Percentiles rank a stretch among this genome's conserved stretches.
phyloP scores from a whole-genome alignment of 2,888 invertebrate genomes.

The Hedya salicella region DNA sequence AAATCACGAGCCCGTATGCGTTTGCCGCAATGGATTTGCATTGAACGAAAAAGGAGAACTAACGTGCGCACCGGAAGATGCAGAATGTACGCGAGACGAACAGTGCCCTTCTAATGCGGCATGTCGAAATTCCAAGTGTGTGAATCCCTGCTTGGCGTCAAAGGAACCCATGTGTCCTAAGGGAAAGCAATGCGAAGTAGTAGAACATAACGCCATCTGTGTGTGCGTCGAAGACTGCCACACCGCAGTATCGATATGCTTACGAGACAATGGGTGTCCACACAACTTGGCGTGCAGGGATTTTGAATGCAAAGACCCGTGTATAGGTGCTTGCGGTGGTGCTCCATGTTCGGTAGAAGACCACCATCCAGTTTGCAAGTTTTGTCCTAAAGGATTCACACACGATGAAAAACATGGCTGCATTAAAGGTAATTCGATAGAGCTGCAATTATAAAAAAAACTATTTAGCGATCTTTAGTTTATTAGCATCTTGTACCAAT shows the following conservation, averaged over 20 bases:
- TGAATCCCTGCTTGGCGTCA: slow-evolving; percentile 92
- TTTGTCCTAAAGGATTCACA: slow-evolving; percentile 97
- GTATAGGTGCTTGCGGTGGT: slow-evolving; percentile 93
- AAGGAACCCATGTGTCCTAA: slow-evolving; percentile 89
- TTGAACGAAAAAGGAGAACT: slow-evolving; percentile 95
- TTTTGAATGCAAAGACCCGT: slow-evolving; percentile 96
- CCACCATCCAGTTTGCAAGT: slow-evolving; percentile 97
- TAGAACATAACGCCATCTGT: slow-evolving; percentile 94
- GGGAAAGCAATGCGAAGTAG: slow-evolving; percentile 94
- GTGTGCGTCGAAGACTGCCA: slow-evolving; percentile 95
- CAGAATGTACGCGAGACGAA: slow-evolving; percentile 91
- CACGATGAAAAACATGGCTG: slow-evolving; percentile 97
- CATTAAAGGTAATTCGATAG: slow-evolving; percentile 93
- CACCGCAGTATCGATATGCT: slow-evolving; percentile 93
- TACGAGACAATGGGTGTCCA: slow-evolving; percentile 95
- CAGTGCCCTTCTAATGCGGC: slow-evolving; percentile 95
- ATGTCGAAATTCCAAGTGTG: slow-evolving; percentile 93
- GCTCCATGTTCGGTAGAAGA: slow-evolving; percentile 97
- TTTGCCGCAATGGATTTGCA: slow-evolving; percentile 95
- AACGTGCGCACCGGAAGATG: slow-evolving; percentile 92
- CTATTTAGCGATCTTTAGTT: slow-evolving; percentile 68
- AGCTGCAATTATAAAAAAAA: slow-evolving; percentile 61
- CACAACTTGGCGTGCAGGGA: slow-evolving; percentile 93
- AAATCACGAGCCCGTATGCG: slow-evolving; percentile 93
- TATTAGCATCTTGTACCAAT: slow-evolving; percentile 74